Base-by-base conservation (phyloP, 2,888 invertebrate species). In the Clitarchus hookeri region DNA sequence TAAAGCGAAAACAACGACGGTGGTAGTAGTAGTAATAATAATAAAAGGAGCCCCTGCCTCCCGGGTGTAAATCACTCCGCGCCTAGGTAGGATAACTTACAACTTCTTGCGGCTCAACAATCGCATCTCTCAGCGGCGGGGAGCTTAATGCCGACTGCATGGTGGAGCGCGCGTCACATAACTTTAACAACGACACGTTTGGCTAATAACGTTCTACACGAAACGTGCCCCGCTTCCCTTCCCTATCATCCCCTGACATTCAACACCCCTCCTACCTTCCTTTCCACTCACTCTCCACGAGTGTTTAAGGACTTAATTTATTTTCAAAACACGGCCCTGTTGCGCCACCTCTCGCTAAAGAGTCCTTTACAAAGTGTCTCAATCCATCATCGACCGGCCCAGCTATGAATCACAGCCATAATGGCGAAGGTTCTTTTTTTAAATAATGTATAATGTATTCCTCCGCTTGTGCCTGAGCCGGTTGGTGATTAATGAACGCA, bases 231-330 rank as follows among this genome's bases (percentile, higher is more conserved):
- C 12, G 4, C 65, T 8, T 23, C 65, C 65, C n/a, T 23, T 23
- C 16, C 65, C 65, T 6, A 19, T 8, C 65, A 65, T 23, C 16
- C 48, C 48, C 12, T 12, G 12, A 48, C 12, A 9, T 48, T 13
- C 16, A 6, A 23, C 8, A n/a, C 23, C 19, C 12, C 23, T 12
- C 65, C 65, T 12, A 65, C 0, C 65, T n/a, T 6, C n/a, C 65
- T 12, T 36, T 36, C 36, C 4, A 13, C 48, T 16, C 4, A 13
- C 48, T 16, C 65, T 2, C 65, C 8, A 23, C 8, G n/a, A 65
- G 65, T 65, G n/a, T 65, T 82, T 82, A 82, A 82, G 82, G 44
- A 82, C 82, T 82, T 82, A 82, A 82, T 82, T 82, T 82, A 82
- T 82, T 82, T 82, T 36, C 82, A 36, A 82, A 82, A 82, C 82